These are phyloP conservation scores for Hedya salicella DNA, from an alignment of 2,888 invertebrate species.

Conservation along the genomic window DNA sequence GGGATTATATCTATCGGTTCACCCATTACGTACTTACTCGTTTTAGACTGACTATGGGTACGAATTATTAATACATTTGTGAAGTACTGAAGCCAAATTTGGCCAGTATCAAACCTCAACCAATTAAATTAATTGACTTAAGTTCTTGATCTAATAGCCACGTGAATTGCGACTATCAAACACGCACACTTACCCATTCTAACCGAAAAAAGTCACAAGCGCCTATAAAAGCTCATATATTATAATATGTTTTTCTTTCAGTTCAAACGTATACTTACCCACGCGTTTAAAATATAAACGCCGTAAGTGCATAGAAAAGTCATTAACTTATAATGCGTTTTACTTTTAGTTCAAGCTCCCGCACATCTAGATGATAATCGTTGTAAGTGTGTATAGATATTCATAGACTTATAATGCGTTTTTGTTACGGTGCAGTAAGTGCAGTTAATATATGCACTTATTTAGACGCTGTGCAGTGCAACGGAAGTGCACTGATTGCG, in stretches of 20 bases:
- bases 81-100: constrained; percentile 21
- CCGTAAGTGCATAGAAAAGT: neutral
- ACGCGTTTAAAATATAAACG: neutral
- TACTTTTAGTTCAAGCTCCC: too few relatives aligned
- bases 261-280: too few relatives aligned
- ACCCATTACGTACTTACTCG: too few relatives aligned
- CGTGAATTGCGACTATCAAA: constrained; percentile 27
- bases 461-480: constrained; percentile 38
- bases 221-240: neutral
- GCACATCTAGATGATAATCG: too few relatives aligned
- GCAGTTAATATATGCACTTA: constrained; percentile 26
- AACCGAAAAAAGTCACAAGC: neutral
- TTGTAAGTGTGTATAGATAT: too few relatives aligned
- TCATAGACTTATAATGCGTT: too few relatives aligned
- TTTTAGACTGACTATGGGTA: too few relatives aligned
- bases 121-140: constrained; percentile 24
- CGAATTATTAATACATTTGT: too few relatives aligned
- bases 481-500: constrained; percentile 53
- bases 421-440: neutral
- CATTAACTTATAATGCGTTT: too few relatives aligned
- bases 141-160: constrained; percentile 8
- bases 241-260: too few relatives aligned
- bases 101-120: constrained; percentile 13
- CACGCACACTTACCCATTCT: neutral
- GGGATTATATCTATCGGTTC: too few relatives aligned